Evolutionary conservation across 2,888 invertebrate species (phyloP).

Genomic region (Lasioglossum calceatum): DNA sequence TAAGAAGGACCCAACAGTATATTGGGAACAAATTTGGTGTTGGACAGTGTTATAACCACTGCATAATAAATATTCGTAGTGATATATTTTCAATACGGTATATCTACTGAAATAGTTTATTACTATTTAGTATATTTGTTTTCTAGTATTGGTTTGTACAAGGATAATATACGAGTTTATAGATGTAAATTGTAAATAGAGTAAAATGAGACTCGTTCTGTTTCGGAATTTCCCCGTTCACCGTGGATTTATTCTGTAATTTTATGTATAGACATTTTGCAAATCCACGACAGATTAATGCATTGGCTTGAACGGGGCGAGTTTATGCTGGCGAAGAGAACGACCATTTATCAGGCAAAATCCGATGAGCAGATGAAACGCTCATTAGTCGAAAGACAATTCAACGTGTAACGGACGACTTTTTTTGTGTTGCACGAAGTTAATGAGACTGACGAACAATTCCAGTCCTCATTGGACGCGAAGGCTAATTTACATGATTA

Average conservation of each 20-base stretch:
- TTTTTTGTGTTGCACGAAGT: constrained; percentile 26
- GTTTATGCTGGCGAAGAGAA: constrained; percentile 31
- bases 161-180: background rate
- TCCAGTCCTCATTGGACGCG: constrained; percentile 36
- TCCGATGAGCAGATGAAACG: constrained; percentile 49
- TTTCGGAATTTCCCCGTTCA: background rate
- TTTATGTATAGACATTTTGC: background rate
- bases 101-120: background rate
- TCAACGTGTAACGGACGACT: constrained; percentile 8
- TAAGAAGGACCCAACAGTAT: too few species aligned
- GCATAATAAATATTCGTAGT: background rate
- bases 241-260: background rate
- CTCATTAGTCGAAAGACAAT: constrained; percentile 57
- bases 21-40: too few species aligned
- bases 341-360: constrained; percentile 40
- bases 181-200: background rate
- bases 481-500: constrained; percentile 47
- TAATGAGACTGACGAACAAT: constrained; percentile 29
- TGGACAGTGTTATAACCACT: background rate
- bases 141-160: background rate
- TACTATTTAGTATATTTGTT: background rate
- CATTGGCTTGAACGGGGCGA: constrained; percentile 38
- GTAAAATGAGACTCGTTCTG: background rate
- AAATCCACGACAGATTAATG: constrained; percentile 39
- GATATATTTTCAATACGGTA: background rate